Base-by-base conservation (phyloP, 1,140 invertebrate species). In the Caenorhabditis latens region DNA sequence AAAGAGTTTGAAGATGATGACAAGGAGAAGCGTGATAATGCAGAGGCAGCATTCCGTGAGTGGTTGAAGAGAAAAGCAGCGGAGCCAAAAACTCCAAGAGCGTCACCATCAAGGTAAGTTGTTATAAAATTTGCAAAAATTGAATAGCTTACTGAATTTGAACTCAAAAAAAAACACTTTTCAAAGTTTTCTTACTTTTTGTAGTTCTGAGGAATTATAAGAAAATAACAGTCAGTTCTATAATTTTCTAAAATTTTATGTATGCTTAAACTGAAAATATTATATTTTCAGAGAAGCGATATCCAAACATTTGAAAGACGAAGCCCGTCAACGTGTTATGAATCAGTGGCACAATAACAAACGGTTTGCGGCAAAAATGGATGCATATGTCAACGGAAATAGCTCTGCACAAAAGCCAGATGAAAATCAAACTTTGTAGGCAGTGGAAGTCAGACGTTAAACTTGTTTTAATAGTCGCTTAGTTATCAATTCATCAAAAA, bases 51-150 rank as follows among this genome's bases (percentile, higher is more conserved):
- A 8, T 87, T 87, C 83, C 58, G 82, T 16, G 75, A 83, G n/a
- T 87, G 86, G 86, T 43, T 87, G 2, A 83, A 87, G 48, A 61
- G 86, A 24, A 87, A 87, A 61, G 55, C 40, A 6, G 79, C 84
- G 6, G 82, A 83, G 83, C 86, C 86, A 42, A 58, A 75, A 40
- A 58, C 57, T 11, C 86, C 86, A 21, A 83, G 86, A 83, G 86
- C 86, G n/a, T 87, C 86, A 9, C 86, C 86, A 50, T 87, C 86
- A 3, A 84, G 86, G 86, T 87, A 9, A 43, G 67, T 19, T n/a
- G 9, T 40, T 24, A 16, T 57, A n/a, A 42, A 82, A 82, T 14
- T 48, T 43, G n/a, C 16, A 48, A 75, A 43, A 75, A 6, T 24
- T 7, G 19, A 82, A 24, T 16, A 24, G 13, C 9, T 48, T 53